phyloP scores from a whole-genome alignment of 2,797 vertebrate genomes.

The Oryzias dopingdopingensis region DNA sequence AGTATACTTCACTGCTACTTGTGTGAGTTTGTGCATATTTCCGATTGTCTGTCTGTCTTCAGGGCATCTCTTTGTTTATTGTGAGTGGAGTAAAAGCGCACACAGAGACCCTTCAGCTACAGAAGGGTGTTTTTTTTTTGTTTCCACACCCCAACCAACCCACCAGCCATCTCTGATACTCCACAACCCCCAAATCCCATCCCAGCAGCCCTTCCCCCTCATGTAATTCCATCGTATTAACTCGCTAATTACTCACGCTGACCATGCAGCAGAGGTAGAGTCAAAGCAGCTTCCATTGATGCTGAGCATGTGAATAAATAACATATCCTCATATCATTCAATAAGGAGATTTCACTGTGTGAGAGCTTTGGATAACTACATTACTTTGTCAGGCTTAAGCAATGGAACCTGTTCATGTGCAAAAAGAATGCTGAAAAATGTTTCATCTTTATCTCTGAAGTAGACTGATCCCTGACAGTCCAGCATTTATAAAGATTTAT shows the following conservation, averaged over 20 bases:
- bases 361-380: no score
- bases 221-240: constrained; percentile 75
- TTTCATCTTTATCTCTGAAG: no score
- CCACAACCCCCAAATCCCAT: constrained; percentile 71
- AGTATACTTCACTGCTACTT: constrained; percentile 15
- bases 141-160: constrained; percentile 36
- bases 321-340: constrained; percentile 8
- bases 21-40: constrained; percentile 15
- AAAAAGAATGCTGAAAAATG: no score
- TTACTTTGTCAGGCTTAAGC: no score
- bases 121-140: constrained; percentile 53
- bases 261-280: constrained; percentile 56
- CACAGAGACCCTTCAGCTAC: constrained; percentile 46
- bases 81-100: constrained; percentile 44
- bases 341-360: not conserved
- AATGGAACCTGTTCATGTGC: no score
- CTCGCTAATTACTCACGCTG: constrained; percentile 72
- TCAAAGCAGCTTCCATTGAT: constrained; percentile 20
- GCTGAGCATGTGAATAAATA: constrained; percentile 27
- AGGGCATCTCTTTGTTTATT: constrained; percentile 64
- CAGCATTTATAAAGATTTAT: no score
- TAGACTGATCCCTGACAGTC: no score
- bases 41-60: constrained; percentile 39
- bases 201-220: constrained; percentile 67
- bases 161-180: constrained; percentile 46